Percentiles rank a stretch among this genome's conserved stretches.
These are phyloP conservation scores for Oreotrochilus melanogaster DNA, from an alignment of 2,113 vertebrate species.

Conservation along the genomic window DNA sequence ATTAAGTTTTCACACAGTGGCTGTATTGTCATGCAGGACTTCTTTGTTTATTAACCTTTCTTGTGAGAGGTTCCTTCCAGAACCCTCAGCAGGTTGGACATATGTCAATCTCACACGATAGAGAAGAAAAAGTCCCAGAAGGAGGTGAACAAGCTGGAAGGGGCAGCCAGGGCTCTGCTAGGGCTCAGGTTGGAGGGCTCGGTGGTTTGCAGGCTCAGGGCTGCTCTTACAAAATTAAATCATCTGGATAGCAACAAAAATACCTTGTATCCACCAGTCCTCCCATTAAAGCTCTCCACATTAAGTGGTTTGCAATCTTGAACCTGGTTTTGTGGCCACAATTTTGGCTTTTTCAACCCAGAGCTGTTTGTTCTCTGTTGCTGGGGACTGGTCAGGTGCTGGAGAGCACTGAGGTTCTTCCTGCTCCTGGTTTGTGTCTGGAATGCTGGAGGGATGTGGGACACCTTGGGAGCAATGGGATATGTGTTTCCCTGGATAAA, in stretches of 20 bases:
- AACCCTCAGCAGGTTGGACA: conserved; percentile 31
- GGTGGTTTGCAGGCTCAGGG: neutral
- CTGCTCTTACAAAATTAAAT: neutral
- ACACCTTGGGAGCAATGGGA: neutral
- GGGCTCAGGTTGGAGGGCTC: neutral
- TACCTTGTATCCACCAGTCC: neutral
- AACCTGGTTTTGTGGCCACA: neutral
- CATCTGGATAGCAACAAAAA: neutral
- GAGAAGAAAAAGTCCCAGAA: neutral
- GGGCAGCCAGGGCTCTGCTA: neutral
- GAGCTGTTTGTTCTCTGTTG: neutral
- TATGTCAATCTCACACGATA: neutral
- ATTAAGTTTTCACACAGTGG: conserved; percentile 59
- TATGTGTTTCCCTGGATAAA: neutral
- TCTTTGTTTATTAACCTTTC: conserved; percentile 62
- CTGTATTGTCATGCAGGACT: conserved; percentile 37
- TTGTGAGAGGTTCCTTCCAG: neutral
- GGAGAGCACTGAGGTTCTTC: neutral
- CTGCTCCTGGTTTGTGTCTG: neutral
- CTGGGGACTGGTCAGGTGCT: neutral
- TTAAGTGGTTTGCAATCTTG: neutral
- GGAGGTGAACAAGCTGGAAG: neutral
- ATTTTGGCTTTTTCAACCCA: neutral
- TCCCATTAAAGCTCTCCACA: neutral
- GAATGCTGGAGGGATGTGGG: neutral